These are phyloP conservation scores for Callipepla squamata DNA, from an alignment of 2,113 vertebrate genomes.

Conservation along the genomic window DNA sequence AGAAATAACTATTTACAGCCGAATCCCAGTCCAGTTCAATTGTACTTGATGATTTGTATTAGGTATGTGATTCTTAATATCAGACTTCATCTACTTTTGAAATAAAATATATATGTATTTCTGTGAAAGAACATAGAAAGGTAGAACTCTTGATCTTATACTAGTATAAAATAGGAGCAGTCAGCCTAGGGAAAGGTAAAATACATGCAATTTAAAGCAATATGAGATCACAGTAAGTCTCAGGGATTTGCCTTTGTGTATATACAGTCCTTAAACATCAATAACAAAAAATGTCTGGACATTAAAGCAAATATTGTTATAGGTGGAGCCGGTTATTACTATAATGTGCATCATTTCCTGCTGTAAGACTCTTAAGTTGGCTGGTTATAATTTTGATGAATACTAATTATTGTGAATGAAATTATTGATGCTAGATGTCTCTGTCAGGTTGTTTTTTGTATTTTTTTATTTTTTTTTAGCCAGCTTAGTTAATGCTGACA, in stretches of 20 bases:
- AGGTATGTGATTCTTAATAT: background rate
- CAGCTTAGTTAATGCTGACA: background rate
- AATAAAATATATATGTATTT: background rate
- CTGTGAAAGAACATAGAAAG: background rate
- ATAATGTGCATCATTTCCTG: slow-evolving; percentile 34
- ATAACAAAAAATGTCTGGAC: background rate
- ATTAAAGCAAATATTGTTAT: slow-evolving; percentile 37
- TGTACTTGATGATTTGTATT: background rate
- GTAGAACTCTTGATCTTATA: background rate
- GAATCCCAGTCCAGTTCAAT: background rate
- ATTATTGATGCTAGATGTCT: background rate
- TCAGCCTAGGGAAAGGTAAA: background rate
- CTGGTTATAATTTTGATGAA: slow-evolving; percentile 16
- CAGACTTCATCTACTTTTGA: background rate
- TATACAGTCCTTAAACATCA: background rate
- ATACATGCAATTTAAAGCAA: background rate
- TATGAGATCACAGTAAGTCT: background rate
- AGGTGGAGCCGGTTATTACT: background rate
- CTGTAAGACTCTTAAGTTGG: background rate
- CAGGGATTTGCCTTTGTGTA: background rate
- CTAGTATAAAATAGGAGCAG: background rate
- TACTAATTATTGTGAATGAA: slow-evolving; percentile 31
- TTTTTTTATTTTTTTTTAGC: background rate
- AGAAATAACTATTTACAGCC: background rate
- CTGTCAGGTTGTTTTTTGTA: background rate